Evolutionary conservation across 2,888 invertebrate genomes (phyloP).

Genomic region (Xanthia icteritia): DNA sequence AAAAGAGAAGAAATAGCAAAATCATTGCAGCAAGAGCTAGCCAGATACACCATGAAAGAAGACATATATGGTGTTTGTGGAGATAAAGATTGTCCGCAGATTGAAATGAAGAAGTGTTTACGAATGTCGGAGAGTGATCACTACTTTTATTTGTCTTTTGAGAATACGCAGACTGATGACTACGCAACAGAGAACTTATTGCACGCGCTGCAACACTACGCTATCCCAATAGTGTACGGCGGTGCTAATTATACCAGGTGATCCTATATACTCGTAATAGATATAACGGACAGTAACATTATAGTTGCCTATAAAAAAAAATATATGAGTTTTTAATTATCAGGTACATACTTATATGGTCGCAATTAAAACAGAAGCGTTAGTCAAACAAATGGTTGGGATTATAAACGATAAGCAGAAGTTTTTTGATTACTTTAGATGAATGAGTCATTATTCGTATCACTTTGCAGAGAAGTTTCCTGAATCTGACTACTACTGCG

Average conservation of each 20-base stretch:
- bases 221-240: constrained; percentile 81
- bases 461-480: constrained; percentile 59
- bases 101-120: constrained; percentile 68
- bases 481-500: constrained; percentile 70
- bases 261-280: neutral
- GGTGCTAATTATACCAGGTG: constrained; percentile 83
- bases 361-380: constrained; percentile 46
- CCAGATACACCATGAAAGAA: constrained; percentile 67
- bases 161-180: constrained; percentile 79
- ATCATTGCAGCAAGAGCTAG: constrained; percentile 65
- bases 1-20: constrained; percentile 66
- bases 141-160: constrained; percentile 81
- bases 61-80: constrained; percentile 80
- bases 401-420: constrained; percentile 60
- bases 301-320: too few relatives aligned
- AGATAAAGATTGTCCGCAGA: constrained; percentile 65
- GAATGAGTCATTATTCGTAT: constrained; percentile 70
- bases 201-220: constrained; percentile 73
- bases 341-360: constrained; percentile 72
- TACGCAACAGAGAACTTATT: constrained; percentile 83
- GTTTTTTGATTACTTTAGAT: constrained; percentile 70
- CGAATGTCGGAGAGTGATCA: constrained; percentile 73
- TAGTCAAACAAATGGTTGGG: constrained; percentile 64
- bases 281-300: neutral
- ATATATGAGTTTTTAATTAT: constrained; percentile 30